Base-by-base conservation (phyloP, 1,140 invertebrate species). In the Doryteuthis pealeii region DNA sequence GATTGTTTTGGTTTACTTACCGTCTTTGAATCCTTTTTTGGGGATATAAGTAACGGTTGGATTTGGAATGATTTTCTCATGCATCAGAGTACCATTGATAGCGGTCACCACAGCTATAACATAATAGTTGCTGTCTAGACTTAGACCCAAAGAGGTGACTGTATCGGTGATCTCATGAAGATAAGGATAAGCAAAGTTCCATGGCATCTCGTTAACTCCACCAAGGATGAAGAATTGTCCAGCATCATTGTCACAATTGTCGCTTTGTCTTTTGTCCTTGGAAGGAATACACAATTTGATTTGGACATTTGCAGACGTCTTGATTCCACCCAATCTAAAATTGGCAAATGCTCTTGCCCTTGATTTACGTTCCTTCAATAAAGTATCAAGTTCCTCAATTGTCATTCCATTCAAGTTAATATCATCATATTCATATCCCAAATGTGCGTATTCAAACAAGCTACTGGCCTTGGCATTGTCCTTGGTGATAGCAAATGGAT, bases 171-270 rank as follows among this genome's bases (percentile, higher is more conserved):
- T 65, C 33, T 80, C 79, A 30, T 76, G 76, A 66, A 65, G 45
- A 73, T 76, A 80, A 4, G 76, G 79, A 35, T 66, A 40, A 31
- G 40, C 26, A 74, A 75, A 80, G 30, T 62, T 45, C 79, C 79
- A 80, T 0, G 77, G 71, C 77, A 78, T 78, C 33, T 80, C 79
- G 10, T 43, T 75, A 54, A 73, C 30, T 10, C 79, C 79, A 22
- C 79, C 79, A 22, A 80, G 74, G 26, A 78, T 71, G 71, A 80
- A 80, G 74, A 80, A 77, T 22, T 78, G 72, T 6, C 79, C 79
- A 14, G 79, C 70, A 28, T 49, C 77, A 30, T 69, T 67, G 43
- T 77, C 73, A 33, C 77, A 78, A 28, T 62, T 28, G 26, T 71
- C 70, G 43, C 40, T 40, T 10, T 71, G 22, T n/a, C 40, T 30